Percentiles rank a stretch among this genome's conserved stretches.
Conservation (phyloP, 2,113 vertebrate genomes). For the Lampris megalopsis region DNA sequence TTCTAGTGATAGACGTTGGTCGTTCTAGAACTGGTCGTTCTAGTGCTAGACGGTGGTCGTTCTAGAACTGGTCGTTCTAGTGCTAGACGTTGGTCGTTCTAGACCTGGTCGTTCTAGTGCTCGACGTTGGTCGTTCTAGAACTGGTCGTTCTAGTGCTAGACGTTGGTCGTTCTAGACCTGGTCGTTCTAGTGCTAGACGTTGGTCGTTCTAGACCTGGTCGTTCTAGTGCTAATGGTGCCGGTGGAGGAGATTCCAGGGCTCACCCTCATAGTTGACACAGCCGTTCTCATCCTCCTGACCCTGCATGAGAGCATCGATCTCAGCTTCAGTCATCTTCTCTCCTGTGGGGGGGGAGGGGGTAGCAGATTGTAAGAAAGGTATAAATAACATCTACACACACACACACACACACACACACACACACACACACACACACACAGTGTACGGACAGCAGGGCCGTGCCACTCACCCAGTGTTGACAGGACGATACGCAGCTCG, state of each 20-base stretch:
- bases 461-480: slow-evolving; percentile 89
- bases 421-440: not conserved
- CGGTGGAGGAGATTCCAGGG: not conserved
- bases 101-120: too few species aligned
- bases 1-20: too few species aligned
- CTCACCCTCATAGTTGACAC: slow-evolving; percentile 96
- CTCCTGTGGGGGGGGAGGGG: slow-evolving; percentile 83
- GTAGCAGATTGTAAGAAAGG: not conserved
- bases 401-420: not conserved
- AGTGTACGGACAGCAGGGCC: not conserved
- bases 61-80: too few species aligned
- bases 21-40: too few species aligned
- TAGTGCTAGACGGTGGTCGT: too few species aligned
- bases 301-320: slow-evolving; percentile 93
- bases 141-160: too few species aligned
- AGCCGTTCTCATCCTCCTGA: slow-evolving; percentile 97
- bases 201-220: too few species aligned
- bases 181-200: too few species aligned
- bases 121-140: too few species aligned
- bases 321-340: slow-evolving; percentile 96
- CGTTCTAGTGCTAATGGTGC: too few species aligned
- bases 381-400: slow-evolving; percentile 12
- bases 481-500: slow-evolving; percentile 97
- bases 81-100: too few species aligned
- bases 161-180: too few species aligned